Percentiles rank a stretch among this genome's conserved stretches.
Conservation (phyloP, 2,113 vertebrate genomes). For the Girardinichthys multiradiatus region DNA sequence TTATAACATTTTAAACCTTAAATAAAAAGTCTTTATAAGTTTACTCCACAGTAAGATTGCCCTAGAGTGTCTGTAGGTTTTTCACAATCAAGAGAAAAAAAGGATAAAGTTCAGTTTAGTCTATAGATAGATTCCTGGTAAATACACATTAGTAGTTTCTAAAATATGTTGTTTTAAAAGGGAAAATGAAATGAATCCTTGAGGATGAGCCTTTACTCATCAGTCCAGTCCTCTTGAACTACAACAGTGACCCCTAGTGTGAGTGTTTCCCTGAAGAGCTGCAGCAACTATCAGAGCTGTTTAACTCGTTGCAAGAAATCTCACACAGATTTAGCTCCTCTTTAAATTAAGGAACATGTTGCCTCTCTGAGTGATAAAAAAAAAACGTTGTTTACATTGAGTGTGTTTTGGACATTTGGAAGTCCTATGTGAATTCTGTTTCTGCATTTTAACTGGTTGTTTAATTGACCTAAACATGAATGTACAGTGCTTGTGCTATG, state of each 20-base stretch:
- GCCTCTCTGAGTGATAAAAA: not conserved
- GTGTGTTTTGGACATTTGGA: constrained; percentile 15
- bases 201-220: constrained; percentile 1
- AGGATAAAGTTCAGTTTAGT: not conserved
- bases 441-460: too few species aligned
- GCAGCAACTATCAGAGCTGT: constrained; percentile 6
- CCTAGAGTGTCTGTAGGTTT: too few species aligned
- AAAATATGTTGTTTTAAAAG: not conserved
- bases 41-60: not conserved
- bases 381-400: not conserved
- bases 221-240: constrained; percentile 47
- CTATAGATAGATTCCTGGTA: not conserved
- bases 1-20: not conserved
- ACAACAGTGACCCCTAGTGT: constrained; percentile 86
- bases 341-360: too few species aligned
- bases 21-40: not conserved
- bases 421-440: too few species aligned
- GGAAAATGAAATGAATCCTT: constrained; percentile 11
- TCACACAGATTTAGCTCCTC: not conserved
- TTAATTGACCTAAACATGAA: too few species aligned
- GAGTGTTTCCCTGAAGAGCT: constrained; percentile 44
- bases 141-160: not conserved
- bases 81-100: not conserved
- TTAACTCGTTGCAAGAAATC: not conserved
- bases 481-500: too few species aligned